Percentiles rank a stretch among this genome's conserved stretches.
These are phyloP conservation scores for Bostrychus sinensis DNA, from an alignment of 2,113 vertebrate species.

Conservation along the genomic window DNA sequence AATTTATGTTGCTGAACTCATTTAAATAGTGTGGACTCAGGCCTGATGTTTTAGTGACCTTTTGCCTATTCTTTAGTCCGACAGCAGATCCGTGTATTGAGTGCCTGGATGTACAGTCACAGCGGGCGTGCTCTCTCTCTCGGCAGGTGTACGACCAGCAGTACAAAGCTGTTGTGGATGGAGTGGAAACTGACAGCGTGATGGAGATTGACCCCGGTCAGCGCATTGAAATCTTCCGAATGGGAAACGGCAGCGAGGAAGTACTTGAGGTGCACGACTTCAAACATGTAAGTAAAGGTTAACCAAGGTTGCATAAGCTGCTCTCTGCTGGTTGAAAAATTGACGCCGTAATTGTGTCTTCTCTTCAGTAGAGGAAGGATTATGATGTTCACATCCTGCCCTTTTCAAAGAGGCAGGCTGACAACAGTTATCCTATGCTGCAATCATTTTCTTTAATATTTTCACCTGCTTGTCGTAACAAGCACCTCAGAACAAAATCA, in stretches of 20 bases:
- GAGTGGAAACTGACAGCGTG: constrained; percentile 85
- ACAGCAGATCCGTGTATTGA: background rate
- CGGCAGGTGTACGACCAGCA: constrained; percentile 88
- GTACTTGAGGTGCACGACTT: constrained; percentile 96
- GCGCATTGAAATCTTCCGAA: constrained; percentile 88
- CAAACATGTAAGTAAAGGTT: constrained; percentile 86
- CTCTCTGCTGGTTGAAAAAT: constrained; percentile 13
- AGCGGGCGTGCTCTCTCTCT: constrained; percentile 24
- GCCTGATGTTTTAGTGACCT: constrained; percentile 15
- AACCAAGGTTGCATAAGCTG: constrained; percentile 1
- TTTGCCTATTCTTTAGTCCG: background rate
- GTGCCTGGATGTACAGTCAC: background rate
- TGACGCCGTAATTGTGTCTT: constrained; percentile 7
- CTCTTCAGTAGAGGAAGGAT: constrained; percentile 12
- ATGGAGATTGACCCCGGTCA: constrained; percentile 90
- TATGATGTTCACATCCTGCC: constrained; percentile 33
- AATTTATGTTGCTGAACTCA: background rate
- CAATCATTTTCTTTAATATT: constrained; percentile 33
- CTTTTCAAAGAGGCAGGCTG: constrained; percentile 42
- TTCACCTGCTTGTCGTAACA: constrained; percentile 5
- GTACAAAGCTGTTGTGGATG: constrained; percentile 87
- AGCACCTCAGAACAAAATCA: too few species aligned
- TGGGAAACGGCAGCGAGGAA: constrained; percentile 88
- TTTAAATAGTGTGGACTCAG: background rate
- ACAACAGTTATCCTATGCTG: constrained; percentile 29